A percentile compares a stretch with the other conserved stretches of the same genome.
Conservation (phyloP, 2,113 vertebrate genomes). For the Zapus hudsonius region DNA sequence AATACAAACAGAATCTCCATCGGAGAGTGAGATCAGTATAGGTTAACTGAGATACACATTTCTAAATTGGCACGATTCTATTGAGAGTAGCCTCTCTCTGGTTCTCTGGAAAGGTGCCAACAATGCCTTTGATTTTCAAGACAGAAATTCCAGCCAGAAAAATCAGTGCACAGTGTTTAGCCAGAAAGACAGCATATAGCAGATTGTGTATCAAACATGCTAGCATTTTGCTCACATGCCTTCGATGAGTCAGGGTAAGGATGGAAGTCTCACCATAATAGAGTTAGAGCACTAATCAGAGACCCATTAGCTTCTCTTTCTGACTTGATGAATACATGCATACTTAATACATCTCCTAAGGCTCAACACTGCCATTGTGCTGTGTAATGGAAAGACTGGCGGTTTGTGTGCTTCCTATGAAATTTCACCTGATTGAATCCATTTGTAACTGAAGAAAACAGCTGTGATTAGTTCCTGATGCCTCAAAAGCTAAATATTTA, state of each 20-base stretch:
- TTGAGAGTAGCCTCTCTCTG: too few relatives aligned
- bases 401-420: conserved; percentile 56
- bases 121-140: conserved; percentile 41
- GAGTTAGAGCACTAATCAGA: conserved; percentile 71
- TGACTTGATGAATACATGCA: conserved; percentile 76
- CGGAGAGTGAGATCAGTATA: too few relatives aligned
- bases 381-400: conserved; percentile 55
- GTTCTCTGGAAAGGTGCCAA: too few relatives aligned
- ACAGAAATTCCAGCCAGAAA: conserved; percentile 27
- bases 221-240: not conserved
- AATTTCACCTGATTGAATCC: conserved; percentile 76
- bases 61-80: too few relatives aligned
- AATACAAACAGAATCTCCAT: too few relatives aligned
- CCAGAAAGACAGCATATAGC: not conserved
- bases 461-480: conserved; percentile 76
- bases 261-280: conserved; percentile 6
- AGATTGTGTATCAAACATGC: not conserved
- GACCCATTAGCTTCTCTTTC: conserved; percentile 68
- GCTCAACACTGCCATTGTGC: conserved; percentile 41
- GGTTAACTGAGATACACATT: too few relatives aligned
- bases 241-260: conserved; percentile 43
- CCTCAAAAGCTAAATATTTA: conserved; percentile 78
- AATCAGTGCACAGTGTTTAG: not conserved
- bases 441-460: conserved; percentile 72
- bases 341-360: conserved; percentile 63